A percentile compares a stretch with the other conserved stretches of the same genome.
These are phyloP conservation scores for Pteropus alecto DNA, from an alignment of 2,113 vertebrate species.

Conservation along the genomic window DNA sequence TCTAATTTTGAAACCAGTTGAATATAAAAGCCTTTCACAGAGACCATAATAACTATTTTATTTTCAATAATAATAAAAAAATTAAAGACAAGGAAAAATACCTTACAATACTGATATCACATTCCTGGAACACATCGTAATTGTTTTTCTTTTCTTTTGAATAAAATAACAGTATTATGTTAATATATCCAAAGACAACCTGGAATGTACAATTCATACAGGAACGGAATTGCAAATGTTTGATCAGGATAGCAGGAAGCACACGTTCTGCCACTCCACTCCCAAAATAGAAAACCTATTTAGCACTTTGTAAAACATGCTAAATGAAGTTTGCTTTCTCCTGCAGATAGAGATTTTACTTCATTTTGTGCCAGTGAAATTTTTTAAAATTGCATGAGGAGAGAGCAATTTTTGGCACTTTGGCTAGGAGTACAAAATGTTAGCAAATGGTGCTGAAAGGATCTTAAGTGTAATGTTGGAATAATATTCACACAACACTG, in stretches of 20 bases:
- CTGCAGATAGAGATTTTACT: slow-evolving; percentile 77
- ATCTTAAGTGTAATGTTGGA: slow-evolving; percentile 81
- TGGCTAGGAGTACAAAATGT: slow-evolving; percentile 82
- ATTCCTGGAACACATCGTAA: neutral
- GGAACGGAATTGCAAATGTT: slow-evolving; percentile 60
- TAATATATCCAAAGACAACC: slow-evolving; percentile 50
- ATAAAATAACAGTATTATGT: slow-evolving; percentile 51
- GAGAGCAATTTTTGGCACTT: slow-evolving; percentile 84
- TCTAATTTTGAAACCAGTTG: slow-evolving; percentile 38
- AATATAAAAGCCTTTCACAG: slow-evolving; percentile 24
- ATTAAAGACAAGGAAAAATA: slow-evolving; percentile 53
- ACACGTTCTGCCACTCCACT: slow-evolving; percentile 46
- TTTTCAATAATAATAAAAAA: slow-evolving; percentile 46
- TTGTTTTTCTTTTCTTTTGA: slow-evolving; percentile 18
- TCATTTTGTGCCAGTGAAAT: slow-evolving; percentile 77
- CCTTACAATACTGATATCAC: neutral
- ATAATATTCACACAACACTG: slow-evolving; percentile 79
- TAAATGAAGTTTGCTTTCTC: slow-evolving; percentile 82
- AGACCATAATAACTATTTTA: neutral
- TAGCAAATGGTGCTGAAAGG: slow-evolving; percentile 83
- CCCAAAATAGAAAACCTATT: slow-evolving; percentile 80
- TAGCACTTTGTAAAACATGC: slow-evolving; percentile 83
- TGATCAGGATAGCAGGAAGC: slow-evolving; percentile 68
- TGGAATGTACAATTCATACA: neutral
- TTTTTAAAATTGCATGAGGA: slow-evolving; percentile 85